Evolutionary conservation across 2,888 invertebrate species (phyloP).

Genomic region (Calephelis perditalis): DNA sequence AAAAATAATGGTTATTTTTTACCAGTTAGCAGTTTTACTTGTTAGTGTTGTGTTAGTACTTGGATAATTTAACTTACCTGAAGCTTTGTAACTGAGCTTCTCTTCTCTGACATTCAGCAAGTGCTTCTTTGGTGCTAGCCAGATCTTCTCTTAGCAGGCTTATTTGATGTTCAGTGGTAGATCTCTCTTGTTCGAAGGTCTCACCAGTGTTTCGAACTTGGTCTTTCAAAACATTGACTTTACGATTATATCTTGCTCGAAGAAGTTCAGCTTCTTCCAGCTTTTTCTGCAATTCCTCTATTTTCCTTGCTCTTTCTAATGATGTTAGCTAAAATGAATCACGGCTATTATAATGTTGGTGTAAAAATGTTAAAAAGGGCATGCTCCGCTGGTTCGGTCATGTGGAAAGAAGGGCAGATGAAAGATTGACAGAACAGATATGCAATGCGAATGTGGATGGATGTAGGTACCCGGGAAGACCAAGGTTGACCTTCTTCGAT

Average conservation of each 20-base stretch:
- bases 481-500: too few relatives aligned
- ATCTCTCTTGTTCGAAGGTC: constrained; percentile 83
- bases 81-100: constrained; percentile 89
- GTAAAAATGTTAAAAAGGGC: too few relatives aligned
- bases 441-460: too few relatives aligned
- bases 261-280: constrained; percentile 89
- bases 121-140: constrained; percentile 83
- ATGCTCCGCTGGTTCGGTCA: too few relatives aligned
- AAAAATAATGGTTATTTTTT: too few relatives aligned
- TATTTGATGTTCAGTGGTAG: constrained; percentile 83
- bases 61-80: constrained; percentile 46
- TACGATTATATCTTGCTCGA: constrained; percentile 84
- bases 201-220: constrained; percentile 83
- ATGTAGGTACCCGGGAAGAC: too few relatives aligned
- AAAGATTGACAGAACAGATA: too few relatives aligned
- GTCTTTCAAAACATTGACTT: constrained; percentile 84
- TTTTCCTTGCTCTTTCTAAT: constrained; percentile 88
- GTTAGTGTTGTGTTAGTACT: too few relatives aligned
- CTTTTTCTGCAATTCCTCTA: constrained; percentile 89
- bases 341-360: neutral
- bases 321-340: constrained; percentile 82
- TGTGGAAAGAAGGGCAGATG: too few relatives aligned
- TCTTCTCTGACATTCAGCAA: constrained; percentile 85
- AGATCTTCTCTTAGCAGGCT: constrained; percentile 87
- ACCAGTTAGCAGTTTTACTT: too few relatives aligned